Evolutionary conservation across 2,113 vertebrate species (phyloP).

Genomic region (Eubucco bourcierii): DNA sequence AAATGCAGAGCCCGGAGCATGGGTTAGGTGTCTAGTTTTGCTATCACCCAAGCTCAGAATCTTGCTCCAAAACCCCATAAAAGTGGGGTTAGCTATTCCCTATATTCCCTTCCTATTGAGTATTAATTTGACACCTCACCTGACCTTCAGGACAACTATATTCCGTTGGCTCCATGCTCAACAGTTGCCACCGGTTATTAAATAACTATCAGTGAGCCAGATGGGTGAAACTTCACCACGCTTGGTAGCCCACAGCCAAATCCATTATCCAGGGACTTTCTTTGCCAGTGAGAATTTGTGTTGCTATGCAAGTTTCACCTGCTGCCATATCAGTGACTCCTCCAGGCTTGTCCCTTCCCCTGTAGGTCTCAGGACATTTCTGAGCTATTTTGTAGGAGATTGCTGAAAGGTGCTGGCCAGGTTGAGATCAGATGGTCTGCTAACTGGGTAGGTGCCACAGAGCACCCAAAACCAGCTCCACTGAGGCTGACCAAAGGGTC

Average conservation of each 20-base stretch:
- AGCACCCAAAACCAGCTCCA: background rate
- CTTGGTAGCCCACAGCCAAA: background rate
- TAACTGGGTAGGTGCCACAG: background rate
- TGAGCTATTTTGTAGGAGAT: background rate
- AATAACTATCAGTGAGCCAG: background rate
- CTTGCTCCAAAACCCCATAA: background rate
- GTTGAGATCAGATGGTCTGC: background rate
- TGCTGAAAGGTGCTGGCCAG: background rate
- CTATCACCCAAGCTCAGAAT: background rate
- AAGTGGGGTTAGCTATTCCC: background rate
- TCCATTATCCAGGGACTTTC: background rate
- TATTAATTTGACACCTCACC: background rate
- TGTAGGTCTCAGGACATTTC: background rate
- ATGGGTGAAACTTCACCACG: background rate
- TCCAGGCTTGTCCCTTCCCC: background rate
- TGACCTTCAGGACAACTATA: background rate
- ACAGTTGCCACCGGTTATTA: background rate
- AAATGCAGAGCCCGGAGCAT: background rate
- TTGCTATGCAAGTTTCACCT: background rate
- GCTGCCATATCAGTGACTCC: rapidly evolving
- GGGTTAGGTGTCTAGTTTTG: background rate
- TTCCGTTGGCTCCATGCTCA: background rate
- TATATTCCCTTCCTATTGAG: background rate
- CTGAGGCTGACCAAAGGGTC: background rate
- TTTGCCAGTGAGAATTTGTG: background rate